Evolutionary conservation across 2,888 invertebrate species (phyloP).

Genomic region (Mystacides longicornis): DNA sequence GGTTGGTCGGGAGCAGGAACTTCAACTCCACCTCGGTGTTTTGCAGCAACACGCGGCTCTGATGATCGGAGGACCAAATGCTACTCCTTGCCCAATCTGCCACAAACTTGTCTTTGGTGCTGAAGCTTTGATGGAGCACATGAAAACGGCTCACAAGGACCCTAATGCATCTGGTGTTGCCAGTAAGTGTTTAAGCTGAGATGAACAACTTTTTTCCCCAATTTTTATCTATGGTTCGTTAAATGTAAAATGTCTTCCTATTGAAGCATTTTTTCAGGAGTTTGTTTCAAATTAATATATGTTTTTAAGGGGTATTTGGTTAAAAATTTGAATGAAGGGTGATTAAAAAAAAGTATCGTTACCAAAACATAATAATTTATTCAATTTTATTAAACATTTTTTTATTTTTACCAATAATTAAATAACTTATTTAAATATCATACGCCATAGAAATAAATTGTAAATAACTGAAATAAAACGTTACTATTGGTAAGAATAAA

Average conservation of each 20-base stretch:
- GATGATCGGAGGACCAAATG: constrained; percentile 84
- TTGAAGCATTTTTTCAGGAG: too few relatives aligned
- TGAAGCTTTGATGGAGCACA: constrained; percentile 90
- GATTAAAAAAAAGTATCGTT: constrained; percentile 25
- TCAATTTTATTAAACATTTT: not conserved
- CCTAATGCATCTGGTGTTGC: constrained; percentile 82
- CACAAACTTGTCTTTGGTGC: constrained; percentile 91
- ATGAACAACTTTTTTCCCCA: too few relatives aligned
- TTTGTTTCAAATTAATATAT: not conserved
- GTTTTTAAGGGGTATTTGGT: not conserved
- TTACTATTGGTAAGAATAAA: too few relatives aligned
- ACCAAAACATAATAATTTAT: constrained; percentile 12
- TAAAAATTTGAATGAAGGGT: not conserved
- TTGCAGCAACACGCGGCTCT: constrained; percentile 93
- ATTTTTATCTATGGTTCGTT: too few relatives aligned
- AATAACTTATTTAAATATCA: too few relatives aligned
- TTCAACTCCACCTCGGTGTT: constrained; percentile 89
- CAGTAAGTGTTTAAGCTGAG: constrained; percentile 58
- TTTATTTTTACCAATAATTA: too few relatives aligned
- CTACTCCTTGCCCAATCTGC: constrained; percentile 87
- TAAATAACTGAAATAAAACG: too few relatives aligned
- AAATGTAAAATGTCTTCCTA: too few relatives aligned
- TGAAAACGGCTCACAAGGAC: constrained; percentile 93
- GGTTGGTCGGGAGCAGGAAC: constrained; percentile 56
- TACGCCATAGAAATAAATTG: too few relatives aligned